Conservation (phyloP, 53 echinoderm and acorn worm species). For the Glandiceps talaboti region DNA sequence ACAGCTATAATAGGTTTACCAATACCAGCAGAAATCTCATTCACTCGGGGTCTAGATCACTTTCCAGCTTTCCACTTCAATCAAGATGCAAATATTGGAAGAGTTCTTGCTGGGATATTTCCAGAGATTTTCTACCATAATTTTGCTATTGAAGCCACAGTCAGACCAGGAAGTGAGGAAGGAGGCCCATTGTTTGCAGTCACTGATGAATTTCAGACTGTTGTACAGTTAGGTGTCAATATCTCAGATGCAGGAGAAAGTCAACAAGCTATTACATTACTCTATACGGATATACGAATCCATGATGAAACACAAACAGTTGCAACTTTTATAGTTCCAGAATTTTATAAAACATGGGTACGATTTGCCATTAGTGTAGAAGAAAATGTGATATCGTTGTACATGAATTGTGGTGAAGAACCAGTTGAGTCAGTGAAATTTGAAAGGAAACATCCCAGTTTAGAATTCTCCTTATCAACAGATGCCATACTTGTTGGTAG, state of each 20-base stretch:
- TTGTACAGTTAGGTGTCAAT: constrained; percentile 65
- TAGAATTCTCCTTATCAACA: not conserved
- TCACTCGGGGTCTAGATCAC: constrained; percentile 45
- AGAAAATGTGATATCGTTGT: constrained; percentile 54
- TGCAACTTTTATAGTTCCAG: constrained; percentile 54
- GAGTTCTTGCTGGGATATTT: constrained; percentile 48
- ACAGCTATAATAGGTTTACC: constrained; percentile 69
- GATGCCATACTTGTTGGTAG: not conserved
- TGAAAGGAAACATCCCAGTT: not conserved
- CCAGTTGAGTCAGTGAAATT: not conserved
- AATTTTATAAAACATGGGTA: constrained; percentile 61
- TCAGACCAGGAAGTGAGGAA: constrained; percentile 53
- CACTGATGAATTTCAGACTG: constrained; percentile 40
- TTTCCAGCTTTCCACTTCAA: constrained; percentile 37
- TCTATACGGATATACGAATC: constrained; percentile 39
- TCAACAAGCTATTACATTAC: constrained; percentile 22
- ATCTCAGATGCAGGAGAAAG: constrained; percentile 24
- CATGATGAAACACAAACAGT: constrained; percentile 17
- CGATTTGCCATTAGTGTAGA: constrained; percentile 60
- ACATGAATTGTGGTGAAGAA: constrained; percentile 35
- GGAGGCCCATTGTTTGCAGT: constrained; percentile 69
- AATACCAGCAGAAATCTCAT: constrained; percentile 58
- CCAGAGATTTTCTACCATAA: constrained; percentile 43
- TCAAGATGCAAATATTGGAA: constrained; percentile 53
- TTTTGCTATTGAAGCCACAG: constrained; percentile 64